phyloP scores from a whole-genome alignment of 1,140 invertebrate genomes.

The Drosophila nasuta region DNA sequence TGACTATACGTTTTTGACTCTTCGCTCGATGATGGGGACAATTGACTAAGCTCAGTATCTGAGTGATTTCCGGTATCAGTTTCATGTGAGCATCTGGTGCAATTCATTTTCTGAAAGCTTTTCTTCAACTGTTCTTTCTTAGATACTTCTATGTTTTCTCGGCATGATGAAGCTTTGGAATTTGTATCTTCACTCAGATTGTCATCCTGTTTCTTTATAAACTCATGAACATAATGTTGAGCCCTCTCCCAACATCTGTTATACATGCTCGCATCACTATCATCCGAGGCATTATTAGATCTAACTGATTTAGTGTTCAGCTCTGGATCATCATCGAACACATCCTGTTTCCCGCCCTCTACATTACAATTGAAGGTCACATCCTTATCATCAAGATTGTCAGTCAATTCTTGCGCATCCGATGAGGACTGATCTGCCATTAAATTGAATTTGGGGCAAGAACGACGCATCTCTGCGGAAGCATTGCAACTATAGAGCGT shows the following conservation, averaged over 20 bases:
- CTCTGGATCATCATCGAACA: background rate
- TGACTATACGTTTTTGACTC: constrained; percentile 64
- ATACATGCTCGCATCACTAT: constrained; percentile 5
- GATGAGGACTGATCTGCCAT: background rate
- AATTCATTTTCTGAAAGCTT: background rate
- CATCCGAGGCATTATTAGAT: background rate
- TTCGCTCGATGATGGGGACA: constrained; percentile 39
- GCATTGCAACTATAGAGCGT: background rate
- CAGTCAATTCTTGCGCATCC: constrained; percentile 1
- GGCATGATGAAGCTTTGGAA: background rate
- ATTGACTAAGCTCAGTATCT: constrained; percentile 16
- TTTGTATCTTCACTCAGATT: background rate
- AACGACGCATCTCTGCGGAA: background rate
- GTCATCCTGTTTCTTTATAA: constrained; percentile 15
- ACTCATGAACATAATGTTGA: background rate
- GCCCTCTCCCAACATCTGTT: constrained; percentile 11
- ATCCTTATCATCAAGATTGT: background rate
- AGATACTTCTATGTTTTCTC: background rate
- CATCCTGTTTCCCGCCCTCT: background rate
- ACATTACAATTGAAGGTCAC: background rate
- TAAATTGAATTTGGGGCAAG: background rate
- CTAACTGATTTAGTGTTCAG: background rate
- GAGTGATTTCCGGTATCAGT: constrained; percentile 1
- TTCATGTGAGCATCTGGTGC: background rate
- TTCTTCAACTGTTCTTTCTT: background rate